These are phyloP conservation scores for Porites divaricata DNA, from an alignment of 92 coral and sea anemone species.

Conservation along the genomic window DNA sequence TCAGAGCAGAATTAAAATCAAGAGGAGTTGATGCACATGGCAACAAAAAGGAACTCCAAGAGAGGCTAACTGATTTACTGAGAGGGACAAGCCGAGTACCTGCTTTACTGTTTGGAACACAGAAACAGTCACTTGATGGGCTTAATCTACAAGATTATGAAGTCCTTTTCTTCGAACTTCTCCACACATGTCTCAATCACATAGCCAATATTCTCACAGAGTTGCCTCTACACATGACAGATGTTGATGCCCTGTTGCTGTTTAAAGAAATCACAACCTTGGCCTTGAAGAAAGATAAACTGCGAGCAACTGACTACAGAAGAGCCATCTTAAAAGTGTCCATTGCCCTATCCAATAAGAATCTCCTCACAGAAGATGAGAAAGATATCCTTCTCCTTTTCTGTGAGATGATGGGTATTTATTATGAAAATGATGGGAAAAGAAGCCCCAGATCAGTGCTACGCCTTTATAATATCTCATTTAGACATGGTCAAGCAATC, in stretches of 20 bases:
- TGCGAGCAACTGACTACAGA: slow-evolving; percentile 37
- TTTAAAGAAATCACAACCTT: slow-evolving; percentile 35
- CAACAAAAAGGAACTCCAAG: not conserved
- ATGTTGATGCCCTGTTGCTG: slow-evolving; percentile 27
- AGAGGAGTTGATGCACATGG: not conserved
- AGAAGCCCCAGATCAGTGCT: slow-evolving; percentile 50
- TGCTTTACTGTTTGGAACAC: not conserved
- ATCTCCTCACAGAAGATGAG: slow-evolving; percentile 7
- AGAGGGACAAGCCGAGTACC: slow-evolving; percentile 6
- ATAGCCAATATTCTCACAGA: not conserved
- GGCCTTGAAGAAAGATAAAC: slow-evolving; percentile 10
- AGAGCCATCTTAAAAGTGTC: slow-evolving; percentile 36
- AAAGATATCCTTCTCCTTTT: slow-evolving; percentile 29
- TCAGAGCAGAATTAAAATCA: slow-evolving; percentile 39
- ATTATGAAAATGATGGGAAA: slow-evolving; percentile 57
- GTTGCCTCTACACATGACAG: slow-evolving; percentile 6
- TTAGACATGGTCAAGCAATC: slow-evolving; percentile 28
- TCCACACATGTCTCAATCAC: not conserved
- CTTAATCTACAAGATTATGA: slow-evolving; percentile 36
- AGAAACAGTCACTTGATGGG: not conserved
- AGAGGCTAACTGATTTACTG: slow-evolving; percentile 7
- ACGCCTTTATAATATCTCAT: slow-evolving; percentile 55
- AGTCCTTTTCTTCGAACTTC: slow-evolving; percentile 7
- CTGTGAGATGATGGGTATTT: slow-evolving; percentile 39
- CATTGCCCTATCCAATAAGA: slow-evolving; percentile 20